phyloP scores from a whole-genome alignment of 2,113 vertebrate genomes.

The Otocyon megalotis region DNA sequence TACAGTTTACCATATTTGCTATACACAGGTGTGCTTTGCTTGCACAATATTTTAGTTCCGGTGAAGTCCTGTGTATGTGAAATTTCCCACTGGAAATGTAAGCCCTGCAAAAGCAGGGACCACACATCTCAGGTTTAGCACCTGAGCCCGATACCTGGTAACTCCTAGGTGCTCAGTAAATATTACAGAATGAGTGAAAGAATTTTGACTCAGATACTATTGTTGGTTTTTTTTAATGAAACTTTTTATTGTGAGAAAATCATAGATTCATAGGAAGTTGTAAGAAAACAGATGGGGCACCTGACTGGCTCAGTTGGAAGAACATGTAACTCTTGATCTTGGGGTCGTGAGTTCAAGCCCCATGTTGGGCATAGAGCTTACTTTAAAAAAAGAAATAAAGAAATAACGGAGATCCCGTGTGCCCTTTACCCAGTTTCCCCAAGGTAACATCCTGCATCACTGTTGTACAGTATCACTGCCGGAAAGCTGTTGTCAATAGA shows the following conservation, averaged over 20 bases:
- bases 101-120: neutral
- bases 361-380: neutral
- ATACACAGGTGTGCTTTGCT: neutral
- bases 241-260: neutral
- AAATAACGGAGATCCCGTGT: neutral
- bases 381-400: neutral
- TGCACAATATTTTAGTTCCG: neutral
- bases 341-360: neutral
- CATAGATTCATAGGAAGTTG: neutral
- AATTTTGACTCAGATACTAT: neutral
- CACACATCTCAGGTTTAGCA: neutral
- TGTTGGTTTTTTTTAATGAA: neutral
- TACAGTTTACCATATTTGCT: neutral
- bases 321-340: neutral
- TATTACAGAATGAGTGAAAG: neutral
- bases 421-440: neutral
- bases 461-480: neutral
- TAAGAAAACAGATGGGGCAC: neutral
- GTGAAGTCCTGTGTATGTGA: neutral
- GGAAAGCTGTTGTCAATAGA: neutral
- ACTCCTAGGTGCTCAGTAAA: neutral
- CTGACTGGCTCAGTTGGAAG: neutral
- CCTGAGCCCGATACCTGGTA: neutral
- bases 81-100: rapidly evolving
- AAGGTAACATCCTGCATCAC: neutral